Base-by-base conservation (phyloP, 2,113 vertebrate genomes). In the Gila orcuttii region DNA sequence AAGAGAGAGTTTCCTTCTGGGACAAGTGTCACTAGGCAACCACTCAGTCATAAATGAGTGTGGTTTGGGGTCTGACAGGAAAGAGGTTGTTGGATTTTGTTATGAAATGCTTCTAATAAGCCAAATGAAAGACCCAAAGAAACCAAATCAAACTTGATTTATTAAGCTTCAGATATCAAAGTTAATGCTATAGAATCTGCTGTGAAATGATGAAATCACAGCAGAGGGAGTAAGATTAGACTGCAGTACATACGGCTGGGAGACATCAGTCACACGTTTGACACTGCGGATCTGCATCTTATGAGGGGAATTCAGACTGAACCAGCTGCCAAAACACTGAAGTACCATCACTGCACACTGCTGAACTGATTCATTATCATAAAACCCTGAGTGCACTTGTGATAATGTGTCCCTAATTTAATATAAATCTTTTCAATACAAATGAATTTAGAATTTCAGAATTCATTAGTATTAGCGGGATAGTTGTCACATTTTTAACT, bases 1-100 rank as follows among this genome's bases (percentile, higher is more conserved):
- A 76, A 47, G 87, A 52, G 81, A 76, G 84, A 62, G 55, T 76
- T 86, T 79, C 71, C 89, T 69, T 68, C n/a, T 31, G 90, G 92
- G 86, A 89, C 80, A 57, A 84, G 59, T 73, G 74, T 79, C 60
- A 71, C 85, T 85, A 62, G 12, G 83, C 86, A 84, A 76, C 64
- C 86, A 21, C 25, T 71, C 19, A 64, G 76, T 84, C 15, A 52
- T 87, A 86, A 89, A 89, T 64, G 13, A 77, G 36, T 23, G 71
- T 71, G 69, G 57, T 69, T 59, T 42, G 68, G 33, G 73, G 68
- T 64, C 79, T n/a, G 36, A 73, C 19, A 68, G 81, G 42, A 57
- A n/a, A 57, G 50, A 73, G 21, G 23, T 83, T 73, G 50, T 73
- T 57, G 50, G 31, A 31, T 83, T 80, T 82, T 69, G 42, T 52